Percentiles rank a stretch among this genome's conserved stretches.
Conservation (phyloP, 2,888 invertebrate species). For the Stenodema calcarata region DNA sequence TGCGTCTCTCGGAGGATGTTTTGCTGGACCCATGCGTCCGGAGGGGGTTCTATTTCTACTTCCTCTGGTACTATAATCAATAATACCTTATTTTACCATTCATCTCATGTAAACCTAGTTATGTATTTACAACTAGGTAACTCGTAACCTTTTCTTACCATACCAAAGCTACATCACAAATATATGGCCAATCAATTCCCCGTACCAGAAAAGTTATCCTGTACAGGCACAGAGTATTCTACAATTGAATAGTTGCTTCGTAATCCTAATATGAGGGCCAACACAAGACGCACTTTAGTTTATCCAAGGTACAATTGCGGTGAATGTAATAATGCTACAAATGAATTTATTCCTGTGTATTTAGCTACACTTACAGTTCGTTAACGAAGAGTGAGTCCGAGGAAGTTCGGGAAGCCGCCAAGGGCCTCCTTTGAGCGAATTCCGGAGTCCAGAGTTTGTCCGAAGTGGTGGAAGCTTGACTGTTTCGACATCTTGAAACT, state of each 20-base stretch:
- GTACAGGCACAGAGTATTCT: too few relatives aligned
- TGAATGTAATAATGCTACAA: background rate
- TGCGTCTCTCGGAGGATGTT: conserved; percentile 51
- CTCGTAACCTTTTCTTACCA: too few relatives aligned
- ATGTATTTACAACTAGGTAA: too few relatives aligned
- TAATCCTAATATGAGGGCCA: too few relatives aligned
- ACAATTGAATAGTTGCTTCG: too few relatives aligned
- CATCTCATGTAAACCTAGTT: background rate
- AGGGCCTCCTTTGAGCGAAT: conserved; percentile 59
- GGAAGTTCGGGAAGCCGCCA: conserved; percentile 58
- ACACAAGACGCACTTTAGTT: too few relatives aligned
- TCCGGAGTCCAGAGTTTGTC: conserved; percentile 58
- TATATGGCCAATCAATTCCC: too few relatives aligned
- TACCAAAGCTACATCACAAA: too few relatives aligned
- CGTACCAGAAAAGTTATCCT: too few relatives aligned
- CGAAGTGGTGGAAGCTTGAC: conserved; percentile 57
- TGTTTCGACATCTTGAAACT: conserved; percentile 54
- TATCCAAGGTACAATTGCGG: too few relatives aligned
- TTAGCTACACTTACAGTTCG: conserved; percentile 56
- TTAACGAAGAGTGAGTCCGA: conserved; percentile 54
- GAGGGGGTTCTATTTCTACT: conserved; percentile 59
- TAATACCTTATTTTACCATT: too few relatives aligned
- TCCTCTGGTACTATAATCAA: conserved; percentile 64
- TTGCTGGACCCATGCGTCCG: conserved; percentile 41
- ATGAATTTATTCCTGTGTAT: background rate